Percentiles rank a stretch among this genome's conserved stretches.
These are phyloP conservation scores for Lithophane ornitopus DNA, from an alignment of 2,888 invertebrate species.

Conservation along the genomic window DNA sequence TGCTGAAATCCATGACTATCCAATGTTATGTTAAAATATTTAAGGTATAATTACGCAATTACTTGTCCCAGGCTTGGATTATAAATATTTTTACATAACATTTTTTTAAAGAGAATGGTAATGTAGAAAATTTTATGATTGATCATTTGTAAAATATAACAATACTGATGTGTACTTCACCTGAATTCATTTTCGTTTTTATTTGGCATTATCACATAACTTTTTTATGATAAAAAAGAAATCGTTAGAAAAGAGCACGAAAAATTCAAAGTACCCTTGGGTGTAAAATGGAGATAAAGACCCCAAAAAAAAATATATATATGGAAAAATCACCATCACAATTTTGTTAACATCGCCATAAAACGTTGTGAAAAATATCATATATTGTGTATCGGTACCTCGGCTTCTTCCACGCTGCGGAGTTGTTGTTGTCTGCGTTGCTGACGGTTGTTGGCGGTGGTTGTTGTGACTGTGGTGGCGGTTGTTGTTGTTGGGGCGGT, in stretches of 20 bases:
- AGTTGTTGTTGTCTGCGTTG: conserved; percentile 79
- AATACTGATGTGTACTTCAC: background rate
- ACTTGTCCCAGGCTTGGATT: too few species aligned
- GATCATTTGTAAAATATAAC: background rate
- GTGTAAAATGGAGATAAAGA: background rate
- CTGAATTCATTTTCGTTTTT: too few species aligned
- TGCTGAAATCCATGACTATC: too few species aligned
- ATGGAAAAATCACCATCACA: background rate
- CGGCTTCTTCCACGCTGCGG: conserved; percentile 86
- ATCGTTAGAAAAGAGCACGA: background rate
- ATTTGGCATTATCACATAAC: background rate
- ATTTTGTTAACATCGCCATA: conserved; percentile 25
- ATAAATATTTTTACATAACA: too few species aligned
- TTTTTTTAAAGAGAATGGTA: too few species aligned
- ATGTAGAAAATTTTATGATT: background rate
- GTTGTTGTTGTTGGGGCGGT: conserved; percentile 67
- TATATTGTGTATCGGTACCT: conserved; percentile 75
- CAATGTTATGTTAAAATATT: too few species aligned
- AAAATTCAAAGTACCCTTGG: background rate
- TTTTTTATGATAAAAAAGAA: background rate
- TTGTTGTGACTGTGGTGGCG: conserved; percentile 61
- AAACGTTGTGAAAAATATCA: background rate
- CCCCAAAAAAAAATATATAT: too few species aligned
- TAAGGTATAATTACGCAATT: too few species aligned
- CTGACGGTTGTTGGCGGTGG: conserved; percentile 54